phyloP scores from a whole-genome alignment of 2,797 vertebrate genomes.

The Anguilla marmorata region DNA sequence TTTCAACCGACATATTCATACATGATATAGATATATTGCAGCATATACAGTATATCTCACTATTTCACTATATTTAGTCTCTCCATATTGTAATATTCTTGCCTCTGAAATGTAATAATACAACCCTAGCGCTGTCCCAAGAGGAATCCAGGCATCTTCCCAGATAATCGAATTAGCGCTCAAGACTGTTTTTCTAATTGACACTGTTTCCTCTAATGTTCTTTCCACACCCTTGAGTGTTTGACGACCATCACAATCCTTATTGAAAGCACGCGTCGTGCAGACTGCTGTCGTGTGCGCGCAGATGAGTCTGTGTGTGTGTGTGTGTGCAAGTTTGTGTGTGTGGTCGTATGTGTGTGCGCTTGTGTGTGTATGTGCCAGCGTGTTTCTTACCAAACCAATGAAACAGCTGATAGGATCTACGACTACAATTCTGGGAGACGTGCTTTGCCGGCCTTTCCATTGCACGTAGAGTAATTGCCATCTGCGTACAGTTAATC shows the following conservation, averaged over 20 bases:
- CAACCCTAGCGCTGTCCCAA: background rate
- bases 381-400: background rate
- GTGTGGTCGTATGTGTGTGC: background rate
- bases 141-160: constrained; percentile 12
- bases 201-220: constrained; percentile 19
- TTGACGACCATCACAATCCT: constrained; percentile 3
- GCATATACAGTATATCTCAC: background rate
- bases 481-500: background rate
- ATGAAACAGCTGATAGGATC: background rate
- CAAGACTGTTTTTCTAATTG: constrained; percentile 24
- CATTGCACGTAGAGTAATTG: background rate
- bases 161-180: constrained; percentile 17
- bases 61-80: background rate
- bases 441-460: background rate
- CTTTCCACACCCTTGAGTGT: constrained; percentile 17
- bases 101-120: constrained; percentile 1
- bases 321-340: background rate
- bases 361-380: background rate
- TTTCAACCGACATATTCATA: background rate
- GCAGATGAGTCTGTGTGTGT: background rate
- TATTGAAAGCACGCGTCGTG: background rate
- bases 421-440: background rate
- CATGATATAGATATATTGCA: background rate
- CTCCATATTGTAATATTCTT: background rate
- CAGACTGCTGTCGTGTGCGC: background rate